Conservation (phyloP, 2,888 invertebrate species). For the Nomada goodeniana region DNA sequence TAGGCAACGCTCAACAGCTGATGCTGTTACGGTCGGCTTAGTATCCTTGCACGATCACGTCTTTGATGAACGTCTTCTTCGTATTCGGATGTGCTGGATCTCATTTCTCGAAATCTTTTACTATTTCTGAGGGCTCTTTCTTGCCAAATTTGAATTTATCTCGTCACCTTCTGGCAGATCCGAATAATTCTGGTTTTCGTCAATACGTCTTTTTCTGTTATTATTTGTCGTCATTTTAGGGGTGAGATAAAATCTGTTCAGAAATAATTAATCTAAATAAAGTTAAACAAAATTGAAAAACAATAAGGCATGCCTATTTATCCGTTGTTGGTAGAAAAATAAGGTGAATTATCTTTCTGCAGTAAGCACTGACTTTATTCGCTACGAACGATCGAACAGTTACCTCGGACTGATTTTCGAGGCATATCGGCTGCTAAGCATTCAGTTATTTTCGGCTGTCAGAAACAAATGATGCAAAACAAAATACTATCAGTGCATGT, state of each 20-base stretch:
- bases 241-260: conserved; percentile 40
- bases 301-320: conserved; percentile 28
- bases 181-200: conserved; percentile 26
- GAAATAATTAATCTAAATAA: conserved; percentile 22
- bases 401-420: no score
- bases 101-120: conserved; percentile 39
- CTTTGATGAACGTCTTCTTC: no score
- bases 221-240: conserved; percentile 39
- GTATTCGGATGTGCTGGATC: conserved; percentile 35
- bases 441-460: no score
- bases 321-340: no score
- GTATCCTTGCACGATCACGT: no score
- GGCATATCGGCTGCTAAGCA: no score
- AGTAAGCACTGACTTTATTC: not conserved
- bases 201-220: conserved; percentile 36
- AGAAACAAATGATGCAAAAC: not conserved
- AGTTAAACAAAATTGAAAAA: conserved; percentile 16
- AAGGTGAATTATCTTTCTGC: no score
- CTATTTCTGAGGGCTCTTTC: conserved; percentile 27
- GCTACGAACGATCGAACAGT: not conserved
- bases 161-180: conserved; percentile 35
- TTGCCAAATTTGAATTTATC: conserved; percentile 40
- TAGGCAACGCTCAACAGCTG: no score
- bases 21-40: no score
- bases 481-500: not conserved